These are phyloP conservation scores for Platycnemis pennipes DNA, from an alignment of 2,888 invertebrate species.

Conservation along the genomic window DNA sequence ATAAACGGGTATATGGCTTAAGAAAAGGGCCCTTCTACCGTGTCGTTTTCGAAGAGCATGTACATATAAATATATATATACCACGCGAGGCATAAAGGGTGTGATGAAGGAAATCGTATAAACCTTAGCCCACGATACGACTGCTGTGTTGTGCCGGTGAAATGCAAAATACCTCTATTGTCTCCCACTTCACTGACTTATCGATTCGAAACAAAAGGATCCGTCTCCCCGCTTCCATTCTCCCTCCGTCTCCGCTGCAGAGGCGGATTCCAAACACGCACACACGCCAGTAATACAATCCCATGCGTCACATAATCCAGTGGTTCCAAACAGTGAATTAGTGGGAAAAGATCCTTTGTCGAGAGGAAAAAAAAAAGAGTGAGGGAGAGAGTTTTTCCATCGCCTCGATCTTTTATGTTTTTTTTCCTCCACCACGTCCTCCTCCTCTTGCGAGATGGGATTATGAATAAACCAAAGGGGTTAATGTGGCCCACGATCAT, in stretches of 20 bases:
- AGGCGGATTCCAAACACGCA: conserved; percentile 36
- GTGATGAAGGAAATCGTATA: conserved; percentile 36
- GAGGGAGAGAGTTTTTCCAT: conserved; percentile 10
- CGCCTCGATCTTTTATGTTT: not conserved
- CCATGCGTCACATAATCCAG: conserved; percentile 50
- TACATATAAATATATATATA: not conserved
- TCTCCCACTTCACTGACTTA: conserved; percentile 42
- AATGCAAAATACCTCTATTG: conserved; percentile 66
- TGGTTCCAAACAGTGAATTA: conserved; percentile 65
- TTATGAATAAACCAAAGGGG: conserved; percentile 37
- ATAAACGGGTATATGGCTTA: not conserved
- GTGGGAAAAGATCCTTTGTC: conserved; percentile 2
- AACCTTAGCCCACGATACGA: conserved; percentile 33
- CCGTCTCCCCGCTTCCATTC: not conserved
- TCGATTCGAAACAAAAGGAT: conserved; percentile 65
- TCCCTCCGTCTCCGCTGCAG: conserved; percentile 5
- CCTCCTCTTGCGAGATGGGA: not conserved
- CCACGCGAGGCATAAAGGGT: not conserved
- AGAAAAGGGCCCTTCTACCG: conserved; percentile 37
- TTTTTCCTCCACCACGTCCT: not conserved
- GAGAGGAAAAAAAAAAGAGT: not conserved
- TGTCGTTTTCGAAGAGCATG: not conserved
- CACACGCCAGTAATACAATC: not conserved
- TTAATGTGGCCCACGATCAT: conserved; percentile 41
- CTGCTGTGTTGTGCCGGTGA: conserved; percentile 39